phyloP scores from a whole-genome alignment of 2,797 vertebrate species.

The Pogonophryne albipinna region DNA sequence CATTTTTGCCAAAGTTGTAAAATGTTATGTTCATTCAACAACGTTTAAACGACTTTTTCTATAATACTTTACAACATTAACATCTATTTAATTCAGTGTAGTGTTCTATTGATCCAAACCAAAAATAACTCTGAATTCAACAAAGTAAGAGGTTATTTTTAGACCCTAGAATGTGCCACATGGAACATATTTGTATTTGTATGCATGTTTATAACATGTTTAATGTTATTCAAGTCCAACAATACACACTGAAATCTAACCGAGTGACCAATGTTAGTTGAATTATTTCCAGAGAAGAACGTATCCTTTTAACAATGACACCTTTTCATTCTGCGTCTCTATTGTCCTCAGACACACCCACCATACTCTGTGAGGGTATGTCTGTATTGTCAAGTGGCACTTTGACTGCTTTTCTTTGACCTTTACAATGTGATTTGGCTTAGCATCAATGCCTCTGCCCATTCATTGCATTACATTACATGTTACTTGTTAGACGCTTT shows the following conservation, averaged over 20 bases:
- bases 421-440: conserved; percentile 17
- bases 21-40: conserved; percentile 14
- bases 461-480: no score
- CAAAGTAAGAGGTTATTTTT: not conserved
- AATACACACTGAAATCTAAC: conserved; percentile 1
- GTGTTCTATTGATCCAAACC: not conserved
- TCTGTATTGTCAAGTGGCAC: conserved; percentile 57
- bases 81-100: not conserved
- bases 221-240: conserved; percentile 35
- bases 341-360: conserved; percentile 31
- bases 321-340: conserved; percentile 11
- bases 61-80: not conserved
- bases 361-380: conserved; percentile 36
- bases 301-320: conserved; percentile 20
- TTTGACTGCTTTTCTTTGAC: conserved; percentile 70
- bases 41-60: not conserved
- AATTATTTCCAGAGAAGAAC: conserved; percentile 12
- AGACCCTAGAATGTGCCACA: conserved; percentile 14
- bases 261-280: not conserved
- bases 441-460: conserved; percentile 13
- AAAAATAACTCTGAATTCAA: not conserved
- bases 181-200: not conserved
- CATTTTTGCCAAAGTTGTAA: conserved; percentile 4
- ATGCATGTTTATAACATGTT: no score
- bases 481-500: no score